Evolutionary conservation across 2,888 invertebrate genomes (phyloP), one percentile per base, ranked within the genome.

Genomic region (Perithous albicinctus): DNA sequence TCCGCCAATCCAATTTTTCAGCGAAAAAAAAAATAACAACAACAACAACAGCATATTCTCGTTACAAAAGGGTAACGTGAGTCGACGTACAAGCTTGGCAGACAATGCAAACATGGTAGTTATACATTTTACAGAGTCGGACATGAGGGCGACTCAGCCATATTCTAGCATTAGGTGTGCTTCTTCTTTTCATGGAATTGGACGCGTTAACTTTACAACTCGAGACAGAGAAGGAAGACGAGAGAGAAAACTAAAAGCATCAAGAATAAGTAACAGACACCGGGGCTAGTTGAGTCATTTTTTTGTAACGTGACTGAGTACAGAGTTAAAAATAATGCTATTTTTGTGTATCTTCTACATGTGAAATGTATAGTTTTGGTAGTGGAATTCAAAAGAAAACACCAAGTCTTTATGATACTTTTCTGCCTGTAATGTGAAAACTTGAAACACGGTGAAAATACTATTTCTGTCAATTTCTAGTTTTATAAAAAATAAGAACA

Each of bases 171-270:
- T 54, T 12, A 15, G 26, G 18, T 15, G 54, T 26, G 54, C 15
- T n/a, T 8, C 26, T 41, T 59, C 29, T 35, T 20, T 41, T 26
- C 51, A 15, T 64, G 63, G 20, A 76, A 69, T 70, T 56, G 70
- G 56, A 64, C 26, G 64, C 46, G 48, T 70, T 70, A 74, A 63
- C 69, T 66, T 70, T 56, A 64, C 20, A 51, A 63, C 69, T 20
- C 35, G 26, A 23, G 12, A 18, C 5, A 15, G 15, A 41, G 26
- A 32, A 38, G 7, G 26, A 29, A 35, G 2, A 8, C 10, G 54
- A 32, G 35, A 20, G 41, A n/a, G 12, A 29, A 12, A 20, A 5
- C 18, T 59, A 7, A 63, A 63, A 63, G 38, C 20, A 54, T 10
- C n/a, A n/a, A n/a, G n/a, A n/a, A n/a, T n/a, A n/a, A n/a, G n/a